Evolutionary conservation across 1,140 invertebrate species (phyloP), one percentile per base, ranked within the genome.

Genomic region (Battus philenor): DNA sequence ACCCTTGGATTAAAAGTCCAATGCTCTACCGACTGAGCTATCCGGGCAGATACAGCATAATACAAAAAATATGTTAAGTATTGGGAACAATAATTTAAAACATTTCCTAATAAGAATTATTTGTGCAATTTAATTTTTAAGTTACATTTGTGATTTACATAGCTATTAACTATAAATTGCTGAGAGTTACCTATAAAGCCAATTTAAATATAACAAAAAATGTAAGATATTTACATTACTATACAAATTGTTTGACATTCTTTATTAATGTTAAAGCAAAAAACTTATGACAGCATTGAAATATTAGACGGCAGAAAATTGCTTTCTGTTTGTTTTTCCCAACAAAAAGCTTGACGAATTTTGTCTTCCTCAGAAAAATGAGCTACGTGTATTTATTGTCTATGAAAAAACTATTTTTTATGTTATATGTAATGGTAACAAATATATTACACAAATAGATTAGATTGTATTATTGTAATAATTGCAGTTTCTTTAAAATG

Each of bases 1-100:
- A 51, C 49, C 43, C 49, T 51, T 51, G 49, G 49, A 51, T 51
- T 51, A 51, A 51, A 50, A 50, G 48, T 46, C 50, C 44, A 34
- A 34, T 34, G 15, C 32, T 34, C 32, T 34, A 34, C 32, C 27
- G 27, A 30, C 27, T 30, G 27, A 30, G 27, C 27, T 30, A 30
- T 30, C 27, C 27, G 27, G 27, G 27, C 27, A 30, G 9, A 30
- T 30, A 10, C 4, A 30, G 29, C 47, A 43, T 49, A n/a, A n/a
- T n/a, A n/a, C n/a, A n/a, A n/a, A n/a, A n/a, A n/a, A n/a, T n/a
- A n/a, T n/a, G n/a, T n/a, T n/a, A n/a, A n/a, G n/a, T n/a, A n/a
- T n/a, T n/a, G n/a, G n/a, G n/a, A n/a, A n/a, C n/a, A n/a, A n/a
- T n/a, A n/a, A n/a, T n/a, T n/a, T n/a, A n/a, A n/a, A n/a, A n/a